These are phyloP conservation scores for Aphidoletes aphidimyza DNA, from an alignment of 2,888 invertebrate genomes.

Conservation along the genomic window DNA sequence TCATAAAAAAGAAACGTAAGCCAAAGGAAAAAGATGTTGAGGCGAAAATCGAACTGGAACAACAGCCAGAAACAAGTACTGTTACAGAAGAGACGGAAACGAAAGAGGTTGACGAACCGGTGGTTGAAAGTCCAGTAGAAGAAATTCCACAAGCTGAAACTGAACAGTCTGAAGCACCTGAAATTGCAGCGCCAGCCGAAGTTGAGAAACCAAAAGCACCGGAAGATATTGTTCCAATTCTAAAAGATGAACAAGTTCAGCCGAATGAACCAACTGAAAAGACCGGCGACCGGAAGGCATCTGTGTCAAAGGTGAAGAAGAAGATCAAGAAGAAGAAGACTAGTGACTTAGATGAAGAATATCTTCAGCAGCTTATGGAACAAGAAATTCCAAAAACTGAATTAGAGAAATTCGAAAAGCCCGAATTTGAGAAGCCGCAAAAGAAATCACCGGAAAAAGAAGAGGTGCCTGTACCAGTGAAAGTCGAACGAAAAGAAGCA, in stretches of 20 bases:
- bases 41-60: not conserved
- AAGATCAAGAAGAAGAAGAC: conserved; percentile 67
- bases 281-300: conserved; percentile 60
- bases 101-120: not conserved
- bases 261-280: conserved; percentile 56
- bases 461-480: conserved; percentile 66
- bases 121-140: conserved; percentile 57
- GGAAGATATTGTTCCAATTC: not conserved
- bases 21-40: not conserved
- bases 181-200: not conserved
- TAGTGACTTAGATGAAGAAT: conserved; percentile 56
- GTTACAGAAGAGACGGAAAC: conserved; percentile 59
- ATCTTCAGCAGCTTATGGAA: conserved; percentile 56
- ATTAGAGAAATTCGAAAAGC: conserved; percentile 63
- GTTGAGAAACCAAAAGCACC: not conserved
- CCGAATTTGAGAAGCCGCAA: conserved; percentile 62
- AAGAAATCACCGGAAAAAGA: conserved; percentile 57
- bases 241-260: not conserved
- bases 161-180: conserved; percentile 58
- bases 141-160: conserved; percentile 59
- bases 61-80: conserved; percentile 55
- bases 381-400: conserved; percentile 62
- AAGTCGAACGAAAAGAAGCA: conserved; percentile 72
- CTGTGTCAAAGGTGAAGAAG: conserved; percentile 63
- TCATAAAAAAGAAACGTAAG: not conserved